Evolutionary conservation across 1,140 invertebrate genomes (phyloP), one percentile per base, ranked within the genome.

Genomic region (Drosophila insularis): DNA sequence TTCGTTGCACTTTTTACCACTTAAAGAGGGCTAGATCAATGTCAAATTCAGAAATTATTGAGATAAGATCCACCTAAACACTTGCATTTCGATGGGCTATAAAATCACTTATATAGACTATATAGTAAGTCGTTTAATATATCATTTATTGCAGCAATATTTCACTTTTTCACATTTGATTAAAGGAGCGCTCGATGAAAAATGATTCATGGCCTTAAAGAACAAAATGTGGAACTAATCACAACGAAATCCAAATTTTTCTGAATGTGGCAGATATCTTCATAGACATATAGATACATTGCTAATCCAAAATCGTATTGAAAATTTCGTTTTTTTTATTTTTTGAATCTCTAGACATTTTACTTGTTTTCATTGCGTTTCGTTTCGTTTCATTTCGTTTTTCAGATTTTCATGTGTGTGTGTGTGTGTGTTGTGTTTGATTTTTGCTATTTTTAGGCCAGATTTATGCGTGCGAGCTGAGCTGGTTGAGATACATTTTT

Each of bases 371-470:
- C 43, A 21, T 77, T 78, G 67, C 74, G 68, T 65, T 77, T 60
- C 76, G 54, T 43, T 62, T 63, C 70, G 55, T 72, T 74, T 81
- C 63, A 62, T 74, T 68, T 43, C 32, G 37, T 71, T 21, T 68
- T 31, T 63, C 21, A 17, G 63, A 50, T 53, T 81, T 37, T 27
- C 27, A 27, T 27, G 5, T 27, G 27, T 27, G 27, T 27, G 27
- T 6, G 27, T 37, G 7, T 59, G 40, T 68, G 58, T 58, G 68
- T 59, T 32, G 37, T 54, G 23, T 63, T 68, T 31, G 60, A 39
- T 63, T 67, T 53, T 63, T 55, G 68, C 85, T 86, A 85, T 80
- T 75, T 87, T 75, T 87, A 87, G 81, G 31, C 63, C 60, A 64
- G 67, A 82, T 78, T 61, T 78, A 69, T 78, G 69, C 67, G 78